Conservation (phyloP, 2,797 vertebrate species). For the Pelobates cultripes region DNA sequence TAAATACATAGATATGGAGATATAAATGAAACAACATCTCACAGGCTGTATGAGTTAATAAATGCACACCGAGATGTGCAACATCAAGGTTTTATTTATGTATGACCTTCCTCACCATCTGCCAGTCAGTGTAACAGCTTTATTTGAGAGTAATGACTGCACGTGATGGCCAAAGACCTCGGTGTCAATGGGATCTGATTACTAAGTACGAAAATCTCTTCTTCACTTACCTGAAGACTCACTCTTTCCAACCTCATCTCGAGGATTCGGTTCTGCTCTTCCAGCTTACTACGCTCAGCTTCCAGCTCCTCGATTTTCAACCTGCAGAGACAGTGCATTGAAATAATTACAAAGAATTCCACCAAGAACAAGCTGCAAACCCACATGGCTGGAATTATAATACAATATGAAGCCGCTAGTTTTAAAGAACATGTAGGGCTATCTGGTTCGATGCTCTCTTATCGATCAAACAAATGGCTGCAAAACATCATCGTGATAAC, state of each 20-base stretch:
- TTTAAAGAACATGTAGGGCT: no score
- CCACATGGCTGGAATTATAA: not conserved
- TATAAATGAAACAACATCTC: not conserved
- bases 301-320: constrained; percentile 93
- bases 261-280: constrained; percentile 83
- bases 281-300: constrained; percentile 80
- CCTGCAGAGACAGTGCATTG: constrained; percentile 65
- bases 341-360: not conserved
- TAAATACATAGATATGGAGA: not conserved
- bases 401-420: not conserved
- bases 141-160: constrained; percentile 24
- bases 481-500: no score
- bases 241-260: constrained; percentile 87
- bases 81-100: not conserved
- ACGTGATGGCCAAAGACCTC: constrained; percentile 35
- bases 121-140: constrained; percentile 39
- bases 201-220: constrained; percentile 14
- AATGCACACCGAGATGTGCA: not conserved
- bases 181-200: constrained; percentile 36
- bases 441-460: no score
- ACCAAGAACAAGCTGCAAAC: constrained; percentile 28
- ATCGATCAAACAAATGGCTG: no score
- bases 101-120: constrained; percentile 23
- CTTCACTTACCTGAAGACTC: constrained; percentile 81
- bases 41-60: not conserved